A percentile compares a stretch with the other conserved stretches of the same genome.
phyloP scores from a whole-genome alignment of 2,797 vertebrate species.

The Chlorospingus semifuscus region DNA sequence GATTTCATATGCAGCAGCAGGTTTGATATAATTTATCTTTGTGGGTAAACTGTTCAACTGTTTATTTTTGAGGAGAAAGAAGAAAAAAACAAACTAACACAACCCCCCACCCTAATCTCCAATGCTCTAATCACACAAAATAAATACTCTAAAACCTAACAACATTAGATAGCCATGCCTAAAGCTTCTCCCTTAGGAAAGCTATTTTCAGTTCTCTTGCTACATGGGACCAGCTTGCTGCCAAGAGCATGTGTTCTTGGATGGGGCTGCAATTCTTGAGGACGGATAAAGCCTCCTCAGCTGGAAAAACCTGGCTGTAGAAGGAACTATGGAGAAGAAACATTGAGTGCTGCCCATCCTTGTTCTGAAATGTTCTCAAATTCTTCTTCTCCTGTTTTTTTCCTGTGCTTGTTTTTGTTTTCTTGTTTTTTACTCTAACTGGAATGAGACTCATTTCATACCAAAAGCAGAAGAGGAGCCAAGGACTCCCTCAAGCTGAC shows the following conservation, averaged over 20 bases:
- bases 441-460: not conserved
- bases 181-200: not conserved
- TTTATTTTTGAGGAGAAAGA: not conserved
- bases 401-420: not conserved
- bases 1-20: not conserved
- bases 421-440: not conserved
- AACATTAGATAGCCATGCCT: not conserved
- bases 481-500: constrained; percentile 5
- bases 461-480: not conserved
- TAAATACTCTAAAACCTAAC: not conserved
- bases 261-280: not conserved
- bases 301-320: constrained; percentile 30
- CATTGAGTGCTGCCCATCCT: not conserved
- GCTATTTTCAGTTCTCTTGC: constrained; percentile 21
- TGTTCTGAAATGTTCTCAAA: constrained; percentile 8
- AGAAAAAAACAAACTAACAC: not conserved
- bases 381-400: not conserved
- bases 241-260: constrained; percentile 44
- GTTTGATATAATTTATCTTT: not conserved
- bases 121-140: not conserved
- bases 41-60: not conserved
- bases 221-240: not conserved
- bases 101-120: not conserved
- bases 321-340: not conserved
- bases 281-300: not conserved